A percentile compares a stretch with the other conserved stretches of the same genome.
These are phyloP conservation scores for Perodicticus potto DNA, from an alignment of 2,797 vertebrate species.

Conservation along the genomic window DNA sequence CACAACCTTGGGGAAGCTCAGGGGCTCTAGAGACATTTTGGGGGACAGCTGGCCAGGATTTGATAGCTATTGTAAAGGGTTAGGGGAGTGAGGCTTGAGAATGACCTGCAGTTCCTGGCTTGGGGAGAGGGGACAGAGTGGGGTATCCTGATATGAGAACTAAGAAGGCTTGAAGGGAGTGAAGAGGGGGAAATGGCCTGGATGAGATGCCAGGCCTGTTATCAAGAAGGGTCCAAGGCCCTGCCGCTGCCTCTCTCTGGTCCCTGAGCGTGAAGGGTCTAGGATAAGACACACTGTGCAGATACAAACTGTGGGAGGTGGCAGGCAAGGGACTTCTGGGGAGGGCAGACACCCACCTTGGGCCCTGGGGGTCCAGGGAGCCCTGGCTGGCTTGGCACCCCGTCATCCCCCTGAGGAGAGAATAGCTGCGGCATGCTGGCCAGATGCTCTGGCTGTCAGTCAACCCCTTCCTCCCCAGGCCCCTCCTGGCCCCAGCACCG, in stretches of 20 bases:
- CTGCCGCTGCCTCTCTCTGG: not conserved
- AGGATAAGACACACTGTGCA: not conserved
- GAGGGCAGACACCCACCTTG: constrained; percentile 89
- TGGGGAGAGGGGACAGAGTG: not conserved
- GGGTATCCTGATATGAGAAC: not conserved
- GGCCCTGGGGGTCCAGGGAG: constrained; percentile 89
- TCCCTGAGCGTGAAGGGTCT: not conserved
- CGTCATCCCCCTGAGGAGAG: constrained; percentile 92
- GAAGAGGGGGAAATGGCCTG: no score
- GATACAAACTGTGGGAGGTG: not conserved
- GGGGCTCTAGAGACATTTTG: not conserved
- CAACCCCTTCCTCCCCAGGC: not conserved
- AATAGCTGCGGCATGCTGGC: not conserved
- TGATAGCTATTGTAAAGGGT: not conserved
- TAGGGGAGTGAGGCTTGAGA: not conserved
- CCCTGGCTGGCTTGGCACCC: constrained; percentile 91
- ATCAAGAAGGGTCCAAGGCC: not conserved
- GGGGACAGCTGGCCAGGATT: not conserved
- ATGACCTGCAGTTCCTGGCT: not conserved
- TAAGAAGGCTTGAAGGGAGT: not conserved
- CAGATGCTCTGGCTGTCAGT: no score
- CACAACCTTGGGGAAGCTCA: not conserved
- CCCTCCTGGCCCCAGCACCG: not conserved
- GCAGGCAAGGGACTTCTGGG: not conserved
- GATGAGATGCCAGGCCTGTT: not conserved